Base-by-base conservation (phyloP, 2,113 vertebrate species). In the Dinomys branickii region DNA sequence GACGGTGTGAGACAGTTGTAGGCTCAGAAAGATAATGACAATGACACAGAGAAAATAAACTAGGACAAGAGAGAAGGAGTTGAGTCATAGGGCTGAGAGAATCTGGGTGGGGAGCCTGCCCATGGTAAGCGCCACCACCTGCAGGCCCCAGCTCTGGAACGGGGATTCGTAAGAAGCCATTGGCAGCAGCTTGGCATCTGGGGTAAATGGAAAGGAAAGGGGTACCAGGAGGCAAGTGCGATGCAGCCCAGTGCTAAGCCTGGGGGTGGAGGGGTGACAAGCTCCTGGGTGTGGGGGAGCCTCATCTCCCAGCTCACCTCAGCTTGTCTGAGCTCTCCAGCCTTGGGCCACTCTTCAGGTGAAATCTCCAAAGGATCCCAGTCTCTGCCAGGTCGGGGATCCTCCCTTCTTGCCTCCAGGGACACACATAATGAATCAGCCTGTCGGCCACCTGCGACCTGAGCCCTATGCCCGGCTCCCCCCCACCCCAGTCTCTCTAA, bases 371-470 rank as follows among this genome's bases (percentile, higher is more conserved):
- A 88, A 95, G 84, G 52, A 91, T 44, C 87, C 63, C n/a, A 61
- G 16, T 82, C 95, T 94, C 92, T 7, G 12, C 52, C 86, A 93
- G 91, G 73, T 54, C 85, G 28, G 47, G 89, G 88, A 90, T 88
- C 85, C 82, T 92, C 56, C 75, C 67, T 75, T 96, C 92, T 85
- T 90, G 59, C 90, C 78, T 89, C 92, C 96, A 97, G 95, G 95
- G 93, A 98, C 97, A 91, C 75, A 84, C 22, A 96, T 98, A 98
- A 97, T 97, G 97, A 98, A 95, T 84, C 94, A 63, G 95, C 24
- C 80, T 61, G 35, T 10, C 69, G 94, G 95, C 96, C 97, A 97
- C 94, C 98, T 96, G 97, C n/a, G 96, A 95, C 96, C 97, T 84
- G 85, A 89, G 92, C 30, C 54, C 90, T 47, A 63, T 44, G 28